phyloP scores from a whole-genome alignment of 2,113 vertebrate species.

The Leucopsar rothschildi region DNA sequence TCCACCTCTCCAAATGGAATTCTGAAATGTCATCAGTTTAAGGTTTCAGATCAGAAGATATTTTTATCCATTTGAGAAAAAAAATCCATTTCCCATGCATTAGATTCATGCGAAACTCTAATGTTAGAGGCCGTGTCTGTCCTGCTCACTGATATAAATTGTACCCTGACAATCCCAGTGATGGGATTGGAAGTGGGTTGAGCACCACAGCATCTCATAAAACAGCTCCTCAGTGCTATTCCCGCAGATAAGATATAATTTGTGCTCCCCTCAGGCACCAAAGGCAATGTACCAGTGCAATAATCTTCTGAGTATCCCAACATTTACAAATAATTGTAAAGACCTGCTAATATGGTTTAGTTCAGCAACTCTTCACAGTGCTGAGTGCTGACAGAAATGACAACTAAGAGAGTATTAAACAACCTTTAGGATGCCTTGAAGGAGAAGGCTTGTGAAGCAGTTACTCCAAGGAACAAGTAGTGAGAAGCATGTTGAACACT shows the following conservation, averaged over 20 bases:
- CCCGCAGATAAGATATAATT: slow-evolving; percentile 55
- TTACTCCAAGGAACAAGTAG: not conserved
- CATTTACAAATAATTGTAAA: slow-evolving; percentile 61
- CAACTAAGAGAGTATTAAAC: not conserved
- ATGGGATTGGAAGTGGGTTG: slow-evolving; percentile 21
- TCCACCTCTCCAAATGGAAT: slow-evolving; percentile 38
- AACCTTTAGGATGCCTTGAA: slow-evolving; percentile 12
- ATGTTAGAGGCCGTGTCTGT: not conserved
- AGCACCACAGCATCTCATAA: not conserved
- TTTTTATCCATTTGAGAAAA: slow-evolving; percentile 45
- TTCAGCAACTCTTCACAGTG: slow-evolving; percentile 29
- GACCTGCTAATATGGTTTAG: slow-evolving; percentile 51
- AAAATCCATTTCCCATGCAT: slow-evolving; percentile 53
- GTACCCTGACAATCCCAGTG: slow-evolving; percentile 31
- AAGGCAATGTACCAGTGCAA: slow-evolving; percentile 10
- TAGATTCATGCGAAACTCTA: not conserved
- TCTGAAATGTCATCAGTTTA: slow-evolving; percentile 53
- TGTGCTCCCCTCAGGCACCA: slow-evolving; percentile 51
- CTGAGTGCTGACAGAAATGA: slow-evolving; percentile 20
- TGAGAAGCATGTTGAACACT: not conserved
- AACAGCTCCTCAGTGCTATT: not conserved
- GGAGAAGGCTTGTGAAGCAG: not conserved
- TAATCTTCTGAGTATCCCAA: slow-evolving; percentile 43
- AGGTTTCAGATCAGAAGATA: slow-evolving; percentile 35
- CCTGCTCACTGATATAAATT: slow-evolving; percentile 39